Evolutionary conservation across 1,140 invertebrate species (phyloP), one percentile per base, ranked within the genome.

Genomic region (Zaprionus gabonicus): DNA sequence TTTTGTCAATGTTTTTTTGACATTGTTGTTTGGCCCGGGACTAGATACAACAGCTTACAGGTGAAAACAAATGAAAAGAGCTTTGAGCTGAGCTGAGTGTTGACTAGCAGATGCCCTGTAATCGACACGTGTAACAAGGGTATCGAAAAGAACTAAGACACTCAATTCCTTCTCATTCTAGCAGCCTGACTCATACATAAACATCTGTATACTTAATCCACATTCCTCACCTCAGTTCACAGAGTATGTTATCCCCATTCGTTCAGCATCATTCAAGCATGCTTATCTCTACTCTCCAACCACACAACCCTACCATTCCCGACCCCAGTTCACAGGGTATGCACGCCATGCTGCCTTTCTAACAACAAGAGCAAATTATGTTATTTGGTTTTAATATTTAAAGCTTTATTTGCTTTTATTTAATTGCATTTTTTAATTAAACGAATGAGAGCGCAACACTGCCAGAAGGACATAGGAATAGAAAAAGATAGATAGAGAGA

Each of bases 341-440:
- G 3, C n/a, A 28, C 41, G 41, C n/a, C 41, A 46, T 6, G 38
- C n/a, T 17, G 44, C 25, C 9, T 28, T 23, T 28, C 41, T 15
- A 44, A 51, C 38, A 34, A 44, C 64, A 55, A 4, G 20, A 53
- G 46, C 34, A 66, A 72, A 81, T 80, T 76, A 72, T 69, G 66
- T 58, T 60, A 79, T 78, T 80, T 71, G 66, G 20, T 46, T 71
- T 74, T 70, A 68, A 57, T 56, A 77, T 51, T 60, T 60, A 44
- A 70, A 72, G 57, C 49, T 75, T 72, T 75, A 80, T 83, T 84
- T 88, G 49, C 49, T 60, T 84, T 88, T 81, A 68, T 83, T 70
- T 71, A 84, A 90, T 90, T 88, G 82, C 60, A 88, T 76, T 87
- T 87, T 81, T 87, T 90, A 90, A 88, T 81, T 88, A 88, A 82